Base-by-base conservation (phyloP, 2,888 invertebrate genomes). In the Boloria euphrosyne region DNA sequence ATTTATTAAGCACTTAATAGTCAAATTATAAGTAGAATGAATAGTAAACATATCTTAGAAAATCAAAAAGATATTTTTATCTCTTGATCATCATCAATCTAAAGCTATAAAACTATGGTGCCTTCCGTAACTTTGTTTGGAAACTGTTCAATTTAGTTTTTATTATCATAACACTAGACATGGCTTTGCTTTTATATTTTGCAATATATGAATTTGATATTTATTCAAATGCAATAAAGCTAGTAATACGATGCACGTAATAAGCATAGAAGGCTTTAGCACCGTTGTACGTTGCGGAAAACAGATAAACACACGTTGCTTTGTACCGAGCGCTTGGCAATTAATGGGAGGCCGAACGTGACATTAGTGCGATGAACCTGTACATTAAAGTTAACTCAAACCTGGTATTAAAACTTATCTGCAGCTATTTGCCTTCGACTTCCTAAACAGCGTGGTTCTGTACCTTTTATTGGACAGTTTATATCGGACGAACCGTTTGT, bases 321-420 rank as follows among this genome's bases (percentile, higher is more conserved):
- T 84, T 84, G 87, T 86, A 83, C 77, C 79, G 74, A 77, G 79
- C 78, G 80, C 77, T 75, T 74, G 75, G 86, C 88, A 86, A 90
- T 90, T 90, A 91, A 91, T 90, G 86, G 83, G 84, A 85, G 86
- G 85, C 85, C 84, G 86, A 89, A 91, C 91, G 91, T 91, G 91
- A 90, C 90, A 89, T 91, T 89, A 91, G 89, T 82, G 79, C 80
- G 83, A 80, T 84, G 86, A 86, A 90, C 89, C 86, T 82, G 78
- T 77, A 80, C 86, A 91, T 92, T 92, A 89, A 67, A 81, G 84
- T 81, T 78, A 78, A 76, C 82, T 76, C 83, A 74, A 83, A 82
- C 84, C 86, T 76, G 78, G 83, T 86, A 92, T 92, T 92, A 91
- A 90, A 89, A 90, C 87, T 90, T 91, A 90, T 91, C 90, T 89